Base-by-base conservation (phyloP, 2,113 vertebrate genomes). In the Oncorhynchus tshawytscha region DNA sequence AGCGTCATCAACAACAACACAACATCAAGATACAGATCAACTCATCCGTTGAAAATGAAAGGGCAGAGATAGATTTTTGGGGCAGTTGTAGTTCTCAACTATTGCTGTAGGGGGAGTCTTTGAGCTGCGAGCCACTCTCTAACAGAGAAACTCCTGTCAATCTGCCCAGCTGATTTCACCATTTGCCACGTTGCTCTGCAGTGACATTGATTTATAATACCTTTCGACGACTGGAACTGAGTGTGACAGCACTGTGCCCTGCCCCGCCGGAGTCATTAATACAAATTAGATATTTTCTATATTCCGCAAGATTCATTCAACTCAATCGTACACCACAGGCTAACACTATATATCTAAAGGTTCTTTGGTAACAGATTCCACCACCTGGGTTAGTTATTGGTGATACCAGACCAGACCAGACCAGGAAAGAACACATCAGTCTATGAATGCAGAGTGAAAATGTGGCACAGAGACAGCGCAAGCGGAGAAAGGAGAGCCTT, bases 201-300 rank as follows among this genome's bases (percentile, higher is more conserved):
- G 62, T 77, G 86, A 79, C 74, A 75, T 73, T 81, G 82, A 88
- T 88, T 84, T 78, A 79, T 71, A 77, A 74, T 34, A 72, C 72
- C 77, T 77, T 80, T 86, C 81, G 48, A 71, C 54, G 62, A 64
- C 12, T 29, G 65, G 67, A 39, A 39, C 59, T 62, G 59, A 76
- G 60, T 34, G 27, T 67, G 76, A 83, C 57, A 81, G 78, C 71
- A 65, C 60, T 39, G 34, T 73, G 70, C 74, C 62, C 62, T 16
- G 75, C 57, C 20, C 67, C 68, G 31, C 39, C 73, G 25, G 65
- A 74, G 54, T 77, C 78, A 81, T 79, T 76, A 83, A 83, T 79
- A 79, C 81, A 83, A 83, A 83, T 79, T 68, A 83, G 71, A 49
- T 78, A 78, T 82, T 78, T 76, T 68, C 51, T 69, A 71, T 74